Evolutionary conservation across 2,888 invertebrate genomes (phyloP).

Genomic region (Eupeodes latifasciatus): DNA sequence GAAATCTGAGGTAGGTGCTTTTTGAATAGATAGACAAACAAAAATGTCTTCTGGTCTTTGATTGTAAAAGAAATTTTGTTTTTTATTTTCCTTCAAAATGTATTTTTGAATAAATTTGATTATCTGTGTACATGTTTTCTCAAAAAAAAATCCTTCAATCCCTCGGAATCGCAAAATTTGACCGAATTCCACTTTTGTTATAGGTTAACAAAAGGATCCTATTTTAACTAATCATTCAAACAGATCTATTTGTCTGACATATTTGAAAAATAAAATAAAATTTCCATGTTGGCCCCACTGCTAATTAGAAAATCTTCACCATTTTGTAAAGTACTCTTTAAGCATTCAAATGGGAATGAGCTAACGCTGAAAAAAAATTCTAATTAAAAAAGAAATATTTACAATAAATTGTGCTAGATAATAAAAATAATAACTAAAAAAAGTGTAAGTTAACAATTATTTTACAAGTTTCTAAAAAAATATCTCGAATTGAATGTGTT

Average conservation of each 20-base stretch:
- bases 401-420: conserved; percentile 56
- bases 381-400: conserved; percentile 56
- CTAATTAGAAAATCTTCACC: conserved; percentile 76
- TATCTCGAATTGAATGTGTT: conserved; percentile 47
- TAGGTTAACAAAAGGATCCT: neutral
- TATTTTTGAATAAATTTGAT: too few relatives aligned
- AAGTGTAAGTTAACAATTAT: conserved; percentile 78
- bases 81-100: too few relatives aligned
- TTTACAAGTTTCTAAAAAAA: conserved; percentile 43
- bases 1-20: too few relatives aligned
- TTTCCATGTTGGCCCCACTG: conserved; percentile 55
- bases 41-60: too few relatives aligned
- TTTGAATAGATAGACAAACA: too few relatives aligned
- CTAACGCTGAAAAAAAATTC: conserved; percentile 63
- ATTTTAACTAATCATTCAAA: neutral
- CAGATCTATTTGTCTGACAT: conserved; percentile 40
- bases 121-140: too few relatives aligned
- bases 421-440: conserved; percentile 64
- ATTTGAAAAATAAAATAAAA: conserved; percentile 49
- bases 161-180: too few relatives aligned
- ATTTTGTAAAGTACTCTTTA: conserved; percentile 81
- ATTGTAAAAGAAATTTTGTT: too few relatives aligned
- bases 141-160: too few relatives aligned
- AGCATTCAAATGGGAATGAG: conserved; percentile 77
- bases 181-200: too few relatives aligned